Evolutionary conservation across 2,888 invertebrate species (phyloP), one percentile per base, ranked within the genome.

Genomic region (Cheilosia urbana): DNA sequence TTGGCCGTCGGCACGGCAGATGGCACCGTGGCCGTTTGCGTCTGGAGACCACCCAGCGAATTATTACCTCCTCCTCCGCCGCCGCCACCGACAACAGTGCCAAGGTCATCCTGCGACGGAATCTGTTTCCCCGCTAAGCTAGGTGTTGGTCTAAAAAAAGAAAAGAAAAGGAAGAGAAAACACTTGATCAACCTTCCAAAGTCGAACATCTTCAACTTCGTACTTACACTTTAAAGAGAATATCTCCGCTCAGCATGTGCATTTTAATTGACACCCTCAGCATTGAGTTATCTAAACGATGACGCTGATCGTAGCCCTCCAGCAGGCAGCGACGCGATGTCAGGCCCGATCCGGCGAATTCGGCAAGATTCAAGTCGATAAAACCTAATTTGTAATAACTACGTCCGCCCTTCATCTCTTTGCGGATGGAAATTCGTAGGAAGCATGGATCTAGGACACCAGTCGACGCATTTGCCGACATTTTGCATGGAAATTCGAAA

Each of bases 281-380:
- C 95, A 97, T 98, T 88, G 98, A 98, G 94, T 99, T 99, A 93
- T 99, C 99, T 92, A 98, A 97, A 71, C 99, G 94, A 91, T 97
- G 96, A 88, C 97, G 94, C 87, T 96, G 95, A 93, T 98, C 98
- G 93, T 99, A 99, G 19, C 98, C 99, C 93, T 99, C 98, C 87
- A 99, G 94, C 87, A 99, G 94, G 92, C 97, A 98, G 89, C 97
- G 96, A 88, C 97, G 95, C 89, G 96, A 95, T 79, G 96, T 96
- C 90, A 96, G 94, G 49, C 98, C 99, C 49, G 98, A 96, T 87
- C 98, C 99, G 73, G 99, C 99, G 93, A 97, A 97, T 93, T 99
- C 98, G 79, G 99, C 97, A 91, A 99, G 95, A 94, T 99, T 99
- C 90, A 99, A 94, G 93, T 99, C 98, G 89, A 97, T 98, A 94